Base-by-base conservation (phyloP, 2,797 vertebrate genomes). In the Sebastes diploproa region DNA sequence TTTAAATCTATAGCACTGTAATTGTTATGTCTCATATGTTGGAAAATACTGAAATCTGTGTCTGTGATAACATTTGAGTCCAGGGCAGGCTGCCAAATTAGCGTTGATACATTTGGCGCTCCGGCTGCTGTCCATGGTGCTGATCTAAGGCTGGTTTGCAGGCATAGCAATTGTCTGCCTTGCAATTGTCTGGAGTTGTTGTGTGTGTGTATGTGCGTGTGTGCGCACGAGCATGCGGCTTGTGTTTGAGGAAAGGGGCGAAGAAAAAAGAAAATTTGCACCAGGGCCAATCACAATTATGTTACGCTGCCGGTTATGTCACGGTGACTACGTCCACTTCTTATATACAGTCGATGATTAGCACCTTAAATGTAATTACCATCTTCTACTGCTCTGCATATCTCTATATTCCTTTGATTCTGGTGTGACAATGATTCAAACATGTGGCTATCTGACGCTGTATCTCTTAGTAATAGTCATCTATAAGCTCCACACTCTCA, bases 391-490 rank as follows among this genome's bases (percentile, higher is more conserved):
- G 5, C 34, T 69, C 34, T 62, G 55, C 13, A 80, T 77, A 78
- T 75, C 73, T 65, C 1, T 20, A 6, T 38, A n/a, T 56, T 70
- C 22, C n/a, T 25, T 69, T 34, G 16, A 42, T 75, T 84, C 30
- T 18, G 23, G 16, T 42, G 55, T 56, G 55, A 63, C 42, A 83
- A 23, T 63, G 61, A 67, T 32, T 86, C 42, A 84, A 64, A 77
- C 54, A 59, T 7, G n/a, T 36, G 55, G 38, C 71, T 65, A 81
- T 86, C 29, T 71, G 67, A 68, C 52, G 70, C 32, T 36, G 72
- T 80, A 85, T 92, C 81, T 84, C 66, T 82, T 82, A 42, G 77
- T 78, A 88, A 89, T 22, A 64, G 73, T 79, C 78, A 69, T 83
- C 69, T 87, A 61, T 77, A 82, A 88, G 83, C 72, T 75, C 58